Conservation (phyloP, 2,888 invertebrate genomes). For the Andrena trimmerana region DNA sequence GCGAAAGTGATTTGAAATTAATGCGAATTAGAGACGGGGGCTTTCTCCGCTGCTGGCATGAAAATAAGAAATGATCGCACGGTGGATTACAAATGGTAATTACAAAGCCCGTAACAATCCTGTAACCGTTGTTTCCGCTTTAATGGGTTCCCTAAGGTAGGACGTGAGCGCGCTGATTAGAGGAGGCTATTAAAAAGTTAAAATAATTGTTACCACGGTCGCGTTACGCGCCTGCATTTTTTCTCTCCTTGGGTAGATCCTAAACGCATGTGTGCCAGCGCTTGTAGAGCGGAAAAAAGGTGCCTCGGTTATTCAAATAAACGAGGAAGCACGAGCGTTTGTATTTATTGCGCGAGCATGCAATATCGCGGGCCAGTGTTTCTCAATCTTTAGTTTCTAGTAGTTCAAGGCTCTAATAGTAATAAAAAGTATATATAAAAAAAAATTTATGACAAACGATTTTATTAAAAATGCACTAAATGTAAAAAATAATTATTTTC, state of each 20-base stretch:
- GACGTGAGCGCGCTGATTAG: not conserved
- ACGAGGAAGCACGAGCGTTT: constrained; percentile 10
- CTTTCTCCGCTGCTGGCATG: constrained; percentile 22
- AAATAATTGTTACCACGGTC: constrained; percentile 34
- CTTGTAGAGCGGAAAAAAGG: constrained; percentile 51
- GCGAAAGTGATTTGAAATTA: constrained; percentile 41
- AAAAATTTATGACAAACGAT: too few species aligned
- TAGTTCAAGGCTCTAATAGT: too few species aligned
- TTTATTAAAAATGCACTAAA: too few species aligned
- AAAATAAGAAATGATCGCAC: constrained; percentile 5
- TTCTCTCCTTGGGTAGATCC: constrained; percentile 6
- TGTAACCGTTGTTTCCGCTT: constrained; percentile 21
- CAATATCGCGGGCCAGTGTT: not conserved
- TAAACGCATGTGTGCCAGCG: constrained; percentile 43
- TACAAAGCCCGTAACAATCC: constrained; percentile 16
- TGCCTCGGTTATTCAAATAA: constrained; percentile 33
- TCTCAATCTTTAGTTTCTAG: not conserved
- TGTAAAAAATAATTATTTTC: too few species aligned
- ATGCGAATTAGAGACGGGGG: constrained; percentile 9
- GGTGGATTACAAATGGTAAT: constrained; percentile 7
- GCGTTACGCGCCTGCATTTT: constrained; percentile 16
- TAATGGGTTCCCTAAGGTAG: constrained; percentile 8
- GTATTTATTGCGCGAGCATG: not conserved
- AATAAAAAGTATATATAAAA: too few species aligned
- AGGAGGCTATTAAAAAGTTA: constrained; percentile 17